These are phyloP conservation scores for Myoxocephalus aenaeus DNA, from an alignment of 2,797 vertebrate genomes.

Conservation along the genomic window DNA sequence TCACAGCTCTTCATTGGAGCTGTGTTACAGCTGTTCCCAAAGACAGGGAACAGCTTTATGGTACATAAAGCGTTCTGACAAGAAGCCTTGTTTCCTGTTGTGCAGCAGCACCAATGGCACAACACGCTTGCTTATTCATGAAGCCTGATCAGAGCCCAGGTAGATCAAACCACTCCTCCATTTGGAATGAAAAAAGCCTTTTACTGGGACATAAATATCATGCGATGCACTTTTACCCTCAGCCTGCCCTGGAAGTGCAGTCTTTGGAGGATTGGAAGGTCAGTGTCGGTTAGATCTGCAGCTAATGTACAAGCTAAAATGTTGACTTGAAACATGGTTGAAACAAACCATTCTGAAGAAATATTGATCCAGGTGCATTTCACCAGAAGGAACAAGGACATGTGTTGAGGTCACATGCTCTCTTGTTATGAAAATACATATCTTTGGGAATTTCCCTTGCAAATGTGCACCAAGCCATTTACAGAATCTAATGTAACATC, in stretches of 20 bases:
- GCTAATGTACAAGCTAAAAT: slow-evolving; percentile 30
- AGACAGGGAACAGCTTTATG: no score
- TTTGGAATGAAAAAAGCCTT: slow-evolving; percentile 63
- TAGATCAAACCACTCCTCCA: slow-evolving; percentile 63
- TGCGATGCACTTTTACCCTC: slow-evolving; percentile 30
- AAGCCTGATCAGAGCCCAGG: slow-evolving; percentile 64
- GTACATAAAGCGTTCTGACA: slow-evolving; percentile 42
- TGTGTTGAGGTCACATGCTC: slow-evolving; percentile 5
- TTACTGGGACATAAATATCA: slow-evolving; percentile 56
- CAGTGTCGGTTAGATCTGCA: slow-evolving; percentile 9
- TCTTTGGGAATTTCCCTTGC: not conserved
- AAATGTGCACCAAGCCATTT: slow-evolving; percentile 3
- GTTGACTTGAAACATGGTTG: slow-evolving; percentile 38
- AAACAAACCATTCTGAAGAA: slow-evolving; percentile 31
- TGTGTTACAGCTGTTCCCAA: slow-evolving; percentile 30
- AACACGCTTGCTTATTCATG: slow-evolving; percentile 63
- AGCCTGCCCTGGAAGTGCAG: slow-evolving; percentile 10
- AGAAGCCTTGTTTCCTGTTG: slow-evolving; percentile 40
- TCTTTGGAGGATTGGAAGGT: slow-evolving; percentile 27
- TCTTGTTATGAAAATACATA: not conserved
- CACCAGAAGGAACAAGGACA: not conserved
- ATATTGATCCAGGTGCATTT: slow-evolving; percentile 37
- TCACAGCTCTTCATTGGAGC: not conserved
- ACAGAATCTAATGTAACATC: not conserved
- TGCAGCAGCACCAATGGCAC: slow-evolving; percentile 33